Conservation (phyloP, 2,113 vertebrate species). For the Prochilodus magdalenae region DNA sequence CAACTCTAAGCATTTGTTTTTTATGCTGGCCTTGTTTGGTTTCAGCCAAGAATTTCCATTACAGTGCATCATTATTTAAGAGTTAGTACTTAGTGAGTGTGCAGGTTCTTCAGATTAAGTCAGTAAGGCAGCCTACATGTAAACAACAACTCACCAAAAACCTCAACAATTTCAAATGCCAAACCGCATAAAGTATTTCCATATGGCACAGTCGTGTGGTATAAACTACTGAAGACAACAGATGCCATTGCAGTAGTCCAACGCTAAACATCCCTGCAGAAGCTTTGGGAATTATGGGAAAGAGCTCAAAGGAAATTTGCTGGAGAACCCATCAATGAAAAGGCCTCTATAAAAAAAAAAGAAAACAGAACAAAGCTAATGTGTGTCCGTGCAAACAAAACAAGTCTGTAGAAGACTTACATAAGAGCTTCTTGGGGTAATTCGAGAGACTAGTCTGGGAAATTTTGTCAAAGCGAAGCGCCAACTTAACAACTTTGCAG, state of each 20-base stretch:
- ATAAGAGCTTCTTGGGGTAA: background rate
- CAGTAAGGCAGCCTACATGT: background rate
- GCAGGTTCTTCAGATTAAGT: background rate
- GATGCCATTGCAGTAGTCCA: background rate
- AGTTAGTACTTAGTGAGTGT: background rate
- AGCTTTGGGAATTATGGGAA: conserved; percentile 14
- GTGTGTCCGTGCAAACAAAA: background rate
- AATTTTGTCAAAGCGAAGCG: background rate
- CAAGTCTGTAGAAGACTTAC: background rate
- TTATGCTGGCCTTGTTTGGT: too few species aligned
- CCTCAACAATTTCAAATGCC: background rate
- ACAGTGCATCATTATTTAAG: too few species aligned
- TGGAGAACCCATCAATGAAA: conserved; percentile 34
- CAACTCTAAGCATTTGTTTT: background rate
- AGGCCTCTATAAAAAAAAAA: background rate
- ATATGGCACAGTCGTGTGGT: background rate
- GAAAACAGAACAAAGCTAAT: background rate
- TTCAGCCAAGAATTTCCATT: too few species aligned
- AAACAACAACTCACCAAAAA: conserved; percentile 6
- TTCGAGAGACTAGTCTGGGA: background rate
- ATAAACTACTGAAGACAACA: conserved; percentile 14
- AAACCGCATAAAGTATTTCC: conserved; percentile 18
- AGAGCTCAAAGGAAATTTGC: conserved; percentile 31
- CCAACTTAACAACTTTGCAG: background rate
- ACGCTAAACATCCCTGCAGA: conserved; percentile 14